Conservation (phyloP, 1,140 invertebrate genomes). For the Chironomus tepperi region DNA sequence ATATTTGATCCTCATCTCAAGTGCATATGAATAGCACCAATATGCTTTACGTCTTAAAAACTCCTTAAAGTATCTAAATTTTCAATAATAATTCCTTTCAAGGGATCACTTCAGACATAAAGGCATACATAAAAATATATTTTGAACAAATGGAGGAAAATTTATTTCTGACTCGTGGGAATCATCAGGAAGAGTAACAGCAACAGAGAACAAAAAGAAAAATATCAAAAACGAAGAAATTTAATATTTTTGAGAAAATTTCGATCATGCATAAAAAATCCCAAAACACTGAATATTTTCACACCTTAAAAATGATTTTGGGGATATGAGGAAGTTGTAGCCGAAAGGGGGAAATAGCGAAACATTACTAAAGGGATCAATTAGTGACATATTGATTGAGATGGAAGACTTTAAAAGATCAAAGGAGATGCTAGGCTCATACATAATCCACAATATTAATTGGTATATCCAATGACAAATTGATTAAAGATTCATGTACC, state of each 20-base stretch:
- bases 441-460: constrained; percentile 19
- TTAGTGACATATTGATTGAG: constrained; percentile 11
- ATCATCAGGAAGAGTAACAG: neutral
- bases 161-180: neutral
- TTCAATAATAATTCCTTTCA: no score
- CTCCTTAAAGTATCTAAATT: no score
- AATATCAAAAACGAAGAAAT: neutral
- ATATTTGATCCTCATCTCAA: no score
- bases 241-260: neutral
- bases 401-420: constrained; percentile 18
- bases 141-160: neutral
- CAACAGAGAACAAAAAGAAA: neutral
- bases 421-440: neutral
- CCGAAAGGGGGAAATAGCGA: no score
- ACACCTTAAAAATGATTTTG: no score
- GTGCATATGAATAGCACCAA: no score
- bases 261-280: no score
- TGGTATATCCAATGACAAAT: constrained; percentile 15
- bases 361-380: neutral
- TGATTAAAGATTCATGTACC: constrained; percentile 8
- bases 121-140: no score
- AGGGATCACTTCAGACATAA: no score
- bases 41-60: no score
- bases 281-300: no score
- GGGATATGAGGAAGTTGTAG: no score